These are phyloP conservation scores for Macropis europaea DNA, from an alignment of 2,888 invertebrate species.

Conservation along the genomic window DNA sequence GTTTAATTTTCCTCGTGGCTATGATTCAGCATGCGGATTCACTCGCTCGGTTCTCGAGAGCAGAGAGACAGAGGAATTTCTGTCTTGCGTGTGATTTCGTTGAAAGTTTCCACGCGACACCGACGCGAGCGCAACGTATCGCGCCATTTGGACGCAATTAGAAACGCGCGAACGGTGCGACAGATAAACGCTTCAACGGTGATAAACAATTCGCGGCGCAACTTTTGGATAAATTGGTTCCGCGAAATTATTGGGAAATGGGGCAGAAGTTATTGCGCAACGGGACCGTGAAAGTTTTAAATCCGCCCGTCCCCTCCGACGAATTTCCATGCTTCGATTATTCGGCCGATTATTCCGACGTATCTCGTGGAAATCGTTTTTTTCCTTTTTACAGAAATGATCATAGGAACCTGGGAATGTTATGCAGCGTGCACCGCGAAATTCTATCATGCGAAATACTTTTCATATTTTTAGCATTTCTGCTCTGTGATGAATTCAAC, in stretches of 20 bases:
- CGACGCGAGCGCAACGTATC: slow-evolving; percentile 1
- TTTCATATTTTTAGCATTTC: no score
- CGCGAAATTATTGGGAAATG: neutral
- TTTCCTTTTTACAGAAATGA: no score
- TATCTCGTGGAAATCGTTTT: neutral
- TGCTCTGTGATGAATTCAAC: no score
- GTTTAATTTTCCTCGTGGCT: slow-evolving; percentile 53
- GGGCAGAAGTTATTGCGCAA: neutral
- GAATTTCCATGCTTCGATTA: neutral
- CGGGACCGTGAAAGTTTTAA: neutral
- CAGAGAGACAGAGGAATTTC: slow-evolving; percentile 21
- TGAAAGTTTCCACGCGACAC: slow-evolving; percentile 1
- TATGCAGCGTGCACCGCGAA: no score
- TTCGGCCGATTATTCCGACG: neutral
- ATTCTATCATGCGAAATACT: no score
- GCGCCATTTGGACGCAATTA: slow-evolving; percentile 6
- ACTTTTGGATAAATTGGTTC: neutral
- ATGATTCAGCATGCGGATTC: slow-evolving; percentile 30
- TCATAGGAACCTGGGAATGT: no score
- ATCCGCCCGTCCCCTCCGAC: neutral
- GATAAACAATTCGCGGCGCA: neutral
- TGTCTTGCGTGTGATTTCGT: slow-evolving; percentile 28
- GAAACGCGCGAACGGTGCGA: slow-evolving; percentile 3
- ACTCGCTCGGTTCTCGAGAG: neutral
- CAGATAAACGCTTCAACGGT: neutral